Conservation (phyloP, 2,888 invertebrate species). For the Tenthredo notha region DNA sequence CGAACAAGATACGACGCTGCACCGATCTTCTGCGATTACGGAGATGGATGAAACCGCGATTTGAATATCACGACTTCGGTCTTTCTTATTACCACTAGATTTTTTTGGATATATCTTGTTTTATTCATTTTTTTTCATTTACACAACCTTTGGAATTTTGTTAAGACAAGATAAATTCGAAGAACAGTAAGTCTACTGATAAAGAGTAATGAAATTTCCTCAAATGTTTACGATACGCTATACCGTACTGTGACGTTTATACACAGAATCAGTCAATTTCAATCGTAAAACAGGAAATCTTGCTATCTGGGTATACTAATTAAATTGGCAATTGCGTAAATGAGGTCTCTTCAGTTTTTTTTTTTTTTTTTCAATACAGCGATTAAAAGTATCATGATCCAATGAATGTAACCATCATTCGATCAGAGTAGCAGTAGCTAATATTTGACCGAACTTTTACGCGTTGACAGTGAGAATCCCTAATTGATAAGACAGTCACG, state of each 20-base stretch:
- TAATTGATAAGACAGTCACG: constrained; percentile 41
- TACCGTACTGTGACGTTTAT: neutral
- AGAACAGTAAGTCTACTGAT: neutral
- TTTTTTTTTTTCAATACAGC: no score
- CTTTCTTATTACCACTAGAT: neutral
- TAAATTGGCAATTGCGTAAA: neutral
- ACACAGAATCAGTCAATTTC: neutral
- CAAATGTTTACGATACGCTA: neutral
- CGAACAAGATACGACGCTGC: neutral
- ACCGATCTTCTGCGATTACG: neutral
- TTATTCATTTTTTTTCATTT: neutral
- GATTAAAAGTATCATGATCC: neutral
- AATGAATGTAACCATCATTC: neutral
- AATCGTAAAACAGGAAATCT: neutral
- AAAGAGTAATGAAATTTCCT: neutral
- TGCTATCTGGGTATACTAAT: neutral
- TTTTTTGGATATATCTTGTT: neutral
- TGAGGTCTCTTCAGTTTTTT: neutral
- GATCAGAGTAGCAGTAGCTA: neutral
- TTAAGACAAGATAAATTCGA: neutral
- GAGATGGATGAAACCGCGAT: neutral
- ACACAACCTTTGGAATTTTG: neutral
- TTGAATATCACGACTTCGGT: neutral
- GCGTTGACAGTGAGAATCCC: neutral
- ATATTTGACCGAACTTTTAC: neutral